These are phyloP conservation scores for Enteromius radiatus DNA, from an alignment of 2,797 vertebrate genomes.

Conservation along the genomic window DNA sequence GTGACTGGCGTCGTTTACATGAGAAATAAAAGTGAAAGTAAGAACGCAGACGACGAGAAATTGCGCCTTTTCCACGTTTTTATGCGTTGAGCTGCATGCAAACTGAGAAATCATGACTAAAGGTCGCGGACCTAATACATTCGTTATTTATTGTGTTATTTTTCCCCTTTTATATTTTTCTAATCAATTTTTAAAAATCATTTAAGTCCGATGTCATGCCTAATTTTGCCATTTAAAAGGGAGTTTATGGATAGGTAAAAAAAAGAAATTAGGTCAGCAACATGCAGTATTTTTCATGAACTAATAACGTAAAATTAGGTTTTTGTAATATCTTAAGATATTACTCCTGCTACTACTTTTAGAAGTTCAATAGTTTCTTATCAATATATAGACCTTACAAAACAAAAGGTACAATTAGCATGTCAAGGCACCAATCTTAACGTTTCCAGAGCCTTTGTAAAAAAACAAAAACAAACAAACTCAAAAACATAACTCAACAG, in stretches of 20 bases:
- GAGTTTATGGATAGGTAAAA: too few species aligned
- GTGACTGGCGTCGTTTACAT: not conserved
- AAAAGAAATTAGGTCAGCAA: not conserved
- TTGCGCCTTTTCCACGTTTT: not conserved
- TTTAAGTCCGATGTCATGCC: not conserved
- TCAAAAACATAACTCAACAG: not conserved
- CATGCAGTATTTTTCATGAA: not conserved
- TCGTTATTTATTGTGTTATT: not conserved
- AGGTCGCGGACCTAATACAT: not conserved
- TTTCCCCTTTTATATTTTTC: not conserved
- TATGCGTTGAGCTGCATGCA: not conserved
- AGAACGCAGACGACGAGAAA: not conserved
- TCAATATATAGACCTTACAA: not conserved
- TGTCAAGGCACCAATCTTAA: not conserved
- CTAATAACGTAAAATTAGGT: not conserved
- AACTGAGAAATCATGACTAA: not conserved
- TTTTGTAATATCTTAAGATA: not conserved
- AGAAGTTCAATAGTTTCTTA: not conserved
- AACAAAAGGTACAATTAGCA: not conserved
- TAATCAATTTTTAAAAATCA: not conserved
- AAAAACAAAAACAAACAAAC: not conserved
- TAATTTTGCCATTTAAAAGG: not conserved
- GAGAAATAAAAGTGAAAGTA: conserved; percentile 53
- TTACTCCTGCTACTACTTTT: not conserved
- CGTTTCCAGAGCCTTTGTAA: not conserved